Conservation (phyloP, 1,140 invertebrate genomes). For the Saccostrea glomerata region DNA sequence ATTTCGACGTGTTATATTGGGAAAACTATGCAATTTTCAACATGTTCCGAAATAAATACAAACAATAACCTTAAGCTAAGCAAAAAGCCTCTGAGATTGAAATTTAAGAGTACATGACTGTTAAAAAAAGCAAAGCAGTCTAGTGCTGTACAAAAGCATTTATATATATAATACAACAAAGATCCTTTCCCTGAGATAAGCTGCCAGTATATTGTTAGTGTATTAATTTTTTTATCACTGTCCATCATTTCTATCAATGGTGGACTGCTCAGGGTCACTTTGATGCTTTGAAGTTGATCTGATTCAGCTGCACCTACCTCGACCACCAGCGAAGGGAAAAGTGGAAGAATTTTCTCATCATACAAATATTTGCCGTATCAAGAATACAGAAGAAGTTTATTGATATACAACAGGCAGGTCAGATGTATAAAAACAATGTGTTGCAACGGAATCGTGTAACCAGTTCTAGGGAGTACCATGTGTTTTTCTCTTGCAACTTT, state of each 20-base stretch:
- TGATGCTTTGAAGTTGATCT: not conserved
- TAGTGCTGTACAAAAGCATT: too few species aligned
- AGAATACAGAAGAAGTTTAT: not conserved
- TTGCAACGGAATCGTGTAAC: not conserved
- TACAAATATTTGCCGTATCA: not conserved
- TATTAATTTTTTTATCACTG: not conserved
- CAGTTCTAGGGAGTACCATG: not conserved
- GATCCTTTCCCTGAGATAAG: not conserved
- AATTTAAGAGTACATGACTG: too few species aligned
- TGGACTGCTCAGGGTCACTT: not conserved
- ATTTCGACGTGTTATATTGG: too few species aligned
- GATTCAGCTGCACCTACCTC: not conserved
- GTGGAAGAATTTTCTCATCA: not conserved
- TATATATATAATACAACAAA: too few species aligned
- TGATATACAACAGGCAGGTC: not conserved
- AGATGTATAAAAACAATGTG: not conserved
- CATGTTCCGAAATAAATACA: too few species aligned
- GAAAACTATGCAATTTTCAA: too few species aligned
- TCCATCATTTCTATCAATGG: slow-evolving; percentile 9
- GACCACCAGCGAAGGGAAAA: slow-evolving; percentile 13
- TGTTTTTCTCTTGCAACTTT: not conserved
- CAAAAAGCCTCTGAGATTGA: too few species aligned
- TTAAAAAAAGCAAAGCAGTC: too few species aligned
- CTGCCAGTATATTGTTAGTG: not conserved
- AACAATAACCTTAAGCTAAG: too few species aligned